A percentile compares a stretch with the other conserved stretches of the same genome.
phyloP scores from a whole-genome alignment of 1,140 invertebrate genomes.

The Belonocnema kinseyi region DNA sequence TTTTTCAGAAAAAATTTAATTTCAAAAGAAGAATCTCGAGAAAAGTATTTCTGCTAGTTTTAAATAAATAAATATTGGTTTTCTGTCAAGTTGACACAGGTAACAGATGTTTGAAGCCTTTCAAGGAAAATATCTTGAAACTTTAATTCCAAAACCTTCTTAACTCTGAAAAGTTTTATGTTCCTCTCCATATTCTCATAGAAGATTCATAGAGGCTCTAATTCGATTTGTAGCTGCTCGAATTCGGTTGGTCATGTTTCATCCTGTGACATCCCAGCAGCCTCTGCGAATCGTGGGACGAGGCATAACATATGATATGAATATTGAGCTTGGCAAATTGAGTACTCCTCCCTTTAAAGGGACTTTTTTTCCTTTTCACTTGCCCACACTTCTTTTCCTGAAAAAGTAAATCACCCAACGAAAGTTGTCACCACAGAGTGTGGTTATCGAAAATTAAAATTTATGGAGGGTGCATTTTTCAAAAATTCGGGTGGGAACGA shows the following conservation, averaged over 20 bases:
- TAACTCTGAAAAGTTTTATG: conserved; percentile 41
- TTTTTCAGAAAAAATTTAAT: too few relatives aligned
- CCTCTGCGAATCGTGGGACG: conserved; percentile 24
- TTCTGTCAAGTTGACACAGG: conserved; percentile 41
- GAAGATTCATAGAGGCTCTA: conserved; percentile 51
- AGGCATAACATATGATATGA: conserved; percentile 32
- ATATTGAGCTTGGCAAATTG: conserved; percentile 28
- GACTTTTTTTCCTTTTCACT: neutral
- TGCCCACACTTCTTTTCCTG: neutral
- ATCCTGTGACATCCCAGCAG: conserved; percentile 37
- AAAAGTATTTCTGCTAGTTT: too few relatives aligned
- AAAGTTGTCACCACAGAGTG: neutral
- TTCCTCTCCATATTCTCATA: conserved; percentile 38
- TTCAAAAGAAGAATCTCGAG: too few relatives aligned
- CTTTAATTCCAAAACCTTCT: conserved; percentile 33
- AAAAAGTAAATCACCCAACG: conserved; percentile 2
- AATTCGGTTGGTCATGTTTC: conserved; percentile 48
- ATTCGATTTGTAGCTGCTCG: conserved; percentile 50
- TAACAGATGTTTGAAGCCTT: too few relatives aligned
- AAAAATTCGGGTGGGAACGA: neutral
- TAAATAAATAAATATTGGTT: conserved; percentile 32
- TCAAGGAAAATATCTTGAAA: conserved; percentile 40
- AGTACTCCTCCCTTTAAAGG: neutral
- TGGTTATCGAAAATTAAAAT: conserved; percentile 2
- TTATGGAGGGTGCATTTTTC: neutral